Evolutionary conservation across 2,113 vertebrate genomes (phyloP), one percentile per base, ranked within the genome.

Genomic region (Agelaius phoeniceus): DNA sequence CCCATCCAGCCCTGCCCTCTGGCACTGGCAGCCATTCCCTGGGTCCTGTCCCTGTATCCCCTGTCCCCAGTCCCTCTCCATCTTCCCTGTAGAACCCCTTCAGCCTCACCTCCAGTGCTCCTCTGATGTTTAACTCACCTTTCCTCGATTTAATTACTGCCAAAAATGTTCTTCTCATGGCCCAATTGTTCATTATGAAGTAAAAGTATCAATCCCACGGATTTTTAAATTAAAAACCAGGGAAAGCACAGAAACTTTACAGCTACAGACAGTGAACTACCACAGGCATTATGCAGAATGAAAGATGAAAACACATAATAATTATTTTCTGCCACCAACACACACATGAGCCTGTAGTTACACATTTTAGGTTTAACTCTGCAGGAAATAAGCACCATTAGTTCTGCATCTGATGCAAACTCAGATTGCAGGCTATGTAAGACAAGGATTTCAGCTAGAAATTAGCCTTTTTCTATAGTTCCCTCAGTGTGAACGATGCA

Each of bases 371-470:
- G 33, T 61, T 85, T 74, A 31, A 33, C 28, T 76, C 58, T 52
- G 63, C 77, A 93, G 52, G 66, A 95, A 78, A 76, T 11, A 72
- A 91, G 44, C 59, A 83, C 24, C 84, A 61, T 84, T 94, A 91
- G 73, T 91, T 96, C 77, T 71, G 77, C 87, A 43, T 41, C 65
- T 87, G 87, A 81, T 54, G 31, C 59, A 46, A 52, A 69, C 59
- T 74, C 67, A 43, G n/a, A 72, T 5, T 48, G 28, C n/a, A 87
- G 62, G 39, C 81, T 52, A 26, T 39, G 68, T 18, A 57, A 74
- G 46, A n/a, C 87, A 41, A 49, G 5, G 4, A 61, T 24, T 91
- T 39, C 68, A 91, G 62, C 18, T 11, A 55, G 61, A 52, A 71
- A 63, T 79, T 15, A 35, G 15, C 23, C 26, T 43, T 35, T 68